Evolutionary conservation across 2,797 vertebrate genomes (phyloP).

Genomic region (Chiloscyllium punctatum): DNA sequence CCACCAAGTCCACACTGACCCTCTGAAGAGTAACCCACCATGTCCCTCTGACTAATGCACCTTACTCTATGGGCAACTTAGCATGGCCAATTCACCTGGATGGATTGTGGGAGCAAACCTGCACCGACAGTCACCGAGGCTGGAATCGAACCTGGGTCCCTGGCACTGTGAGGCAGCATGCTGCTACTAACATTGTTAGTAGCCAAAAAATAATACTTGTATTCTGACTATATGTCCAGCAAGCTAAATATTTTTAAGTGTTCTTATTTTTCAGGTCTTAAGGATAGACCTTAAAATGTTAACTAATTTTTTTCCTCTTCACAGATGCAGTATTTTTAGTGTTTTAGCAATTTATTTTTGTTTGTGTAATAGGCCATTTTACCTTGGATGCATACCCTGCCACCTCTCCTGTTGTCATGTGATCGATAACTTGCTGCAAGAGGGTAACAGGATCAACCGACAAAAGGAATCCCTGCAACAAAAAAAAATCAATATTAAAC

Average conservation of each 20-base stretch:
- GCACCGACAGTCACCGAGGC: no score
- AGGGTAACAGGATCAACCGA: conserved; percentile 60
- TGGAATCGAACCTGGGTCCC: no score
- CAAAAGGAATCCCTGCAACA: conserved; percentile 71
- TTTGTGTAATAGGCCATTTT: conserved; percentile 34
- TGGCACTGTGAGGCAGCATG: no score
- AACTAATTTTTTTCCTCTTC: not conserved
- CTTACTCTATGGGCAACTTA: no score
- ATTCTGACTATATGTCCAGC: not conserved
- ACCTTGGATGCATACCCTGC: conserved; percentile 80
- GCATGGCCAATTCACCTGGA: no score
- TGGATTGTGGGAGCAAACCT: no score
- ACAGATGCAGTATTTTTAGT: not conserved
- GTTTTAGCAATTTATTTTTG: not conserved
- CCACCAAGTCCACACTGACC: no score
- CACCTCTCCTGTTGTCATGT: conserved; percentile 73
- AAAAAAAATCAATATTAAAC: conserved; percentile 36
- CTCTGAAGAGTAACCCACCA: no score
- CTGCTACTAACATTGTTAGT: not conserved
- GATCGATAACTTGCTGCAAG: conserved; percentile 75
- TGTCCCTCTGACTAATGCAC: no score
- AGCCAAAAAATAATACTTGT: not conserved
- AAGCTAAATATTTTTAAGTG: not conserved
- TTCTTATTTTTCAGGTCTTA: not conserved
- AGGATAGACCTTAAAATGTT: not conserved